phyloP scores from a whole-genome alignment of 1,140 invertebrate species.

The Camponotus vicinus region DNA sequence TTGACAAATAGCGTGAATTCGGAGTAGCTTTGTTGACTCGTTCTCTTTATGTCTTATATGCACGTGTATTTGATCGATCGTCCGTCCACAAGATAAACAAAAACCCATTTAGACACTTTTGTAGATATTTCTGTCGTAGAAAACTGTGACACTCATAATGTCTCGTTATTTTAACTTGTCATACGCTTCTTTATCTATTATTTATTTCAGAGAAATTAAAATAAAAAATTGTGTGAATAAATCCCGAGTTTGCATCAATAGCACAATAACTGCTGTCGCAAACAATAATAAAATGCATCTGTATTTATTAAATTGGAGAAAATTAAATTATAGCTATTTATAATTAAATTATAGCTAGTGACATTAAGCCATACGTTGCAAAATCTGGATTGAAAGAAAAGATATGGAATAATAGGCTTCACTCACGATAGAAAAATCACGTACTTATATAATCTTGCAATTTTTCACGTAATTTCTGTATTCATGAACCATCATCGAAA shows the following conservation, averaged over 20 bases:
- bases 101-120: not conserved
- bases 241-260: not conserved
- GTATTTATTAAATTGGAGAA: not conserved
- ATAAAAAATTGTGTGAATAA: not conserved
- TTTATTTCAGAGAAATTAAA: not conserved
- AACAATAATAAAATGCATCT: not conserved
- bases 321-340: not conserved
- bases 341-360: not conserved
- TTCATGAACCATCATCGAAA: constrained; percentile 5
- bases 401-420: not conserved
- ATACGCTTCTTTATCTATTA: not conserved
- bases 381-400: not conserved
- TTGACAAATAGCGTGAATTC: not conserved
- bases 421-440: constrained; percentile 44
- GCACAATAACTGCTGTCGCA: not conserved
- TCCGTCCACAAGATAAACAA: constrained; percentile 2
- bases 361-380: not conserved
- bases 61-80: not conserved
- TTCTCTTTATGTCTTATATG: constrained; percentile 3
- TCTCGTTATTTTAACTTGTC: not conserved
- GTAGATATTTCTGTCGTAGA: not conserved
- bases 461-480: constrained; percentile 19
- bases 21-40: not conserved
- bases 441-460: constrained; percentile 24
- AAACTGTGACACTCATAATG: not conserved